Conservation (phyloP, 1,140 invertebrate species). For the Linepithema humile region DNA sequence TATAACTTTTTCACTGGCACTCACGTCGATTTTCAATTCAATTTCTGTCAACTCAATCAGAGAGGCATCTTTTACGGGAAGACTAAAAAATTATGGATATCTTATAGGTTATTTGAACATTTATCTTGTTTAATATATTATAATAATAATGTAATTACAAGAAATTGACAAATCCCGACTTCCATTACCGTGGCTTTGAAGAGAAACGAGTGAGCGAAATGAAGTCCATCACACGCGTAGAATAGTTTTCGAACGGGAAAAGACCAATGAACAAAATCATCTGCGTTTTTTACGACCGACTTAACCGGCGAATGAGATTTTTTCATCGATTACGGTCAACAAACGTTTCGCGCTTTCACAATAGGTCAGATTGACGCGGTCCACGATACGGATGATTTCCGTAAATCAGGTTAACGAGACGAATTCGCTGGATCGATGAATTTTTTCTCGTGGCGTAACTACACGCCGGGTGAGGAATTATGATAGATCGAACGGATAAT, state of each 20-base stretch:
- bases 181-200: background rate
- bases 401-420: constrained; percentile 72
- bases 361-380: constrained; percentile 44
- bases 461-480: constrained; percentile 52
- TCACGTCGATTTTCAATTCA: too few relatives aligned
- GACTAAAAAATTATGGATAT: too few relatives aligned
- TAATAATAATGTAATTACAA: background rate
- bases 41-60: too few relatives aligned
- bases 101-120: too few relatives aligned
- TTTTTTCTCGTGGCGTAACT: constrained; percentile 35
- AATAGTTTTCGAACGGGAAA: background rate
- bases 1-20: too few relatives aligned
- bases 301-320: constrained; percentile 66
- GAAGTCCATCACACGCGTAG: background rate
- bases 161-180: background rate
- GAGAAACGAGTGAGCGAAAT: background rate
- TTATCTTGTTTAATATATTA: background rate
- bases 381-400: constrained; percentile 59
- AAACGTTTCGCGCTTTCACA: constrained; percentile 50
- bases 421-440: constrained; percentile 62
- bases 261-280: constrained; percentile 34
- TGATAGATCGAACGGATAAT: constrained; percentile 63
- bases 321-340: constrained; percentile 61
- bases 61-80: too few relatives aligned
- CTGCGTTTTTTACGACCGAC: constrained; percentile 53